Evolutionary conservation across 2,888 invertebrate species (phyloP), one percentile per base, ranked within the genome.

Genomic region (Tethea ocularis): DNA sequence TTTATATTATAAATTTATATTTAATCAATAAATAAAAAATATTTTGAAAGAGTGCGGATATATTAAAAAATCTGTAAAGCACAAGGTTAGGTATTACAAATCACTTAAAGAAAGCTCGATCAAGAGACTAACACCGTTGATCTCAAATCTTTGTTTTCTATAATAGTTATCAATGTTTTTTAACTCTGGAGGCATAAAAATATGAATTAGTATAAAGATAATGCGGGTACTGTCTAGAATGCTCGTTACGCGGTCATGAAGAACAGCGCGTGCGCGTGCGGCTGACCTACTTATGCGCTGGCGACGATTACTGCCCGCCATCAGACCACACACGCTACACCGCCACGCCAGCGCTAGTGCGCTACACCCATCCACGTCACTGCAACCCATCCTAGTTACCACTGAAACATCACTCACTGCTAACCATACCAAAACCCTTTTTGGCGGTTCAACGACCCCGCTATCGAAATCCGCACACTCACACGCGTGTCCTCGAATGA

Each of bases 381-480:
- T 57, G 55, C 57, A 38, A 24, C 56, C 53, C 69, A 66, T 67
- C 68, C 68, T 67, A 73, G 64, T 66, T 74, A 62, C 69, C 71
- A 82, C 86, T 87, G 83, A 88, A 89, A 83, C 84, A 80, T 82
- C 78, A 78, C 72, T 82, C 78, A 78, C 72, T 73, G 79, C 80
- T 76, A 82, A 78, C 82, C 84, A 79, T 84, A 88, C 84, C 82
- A 84, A 88, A 91, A 89, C 88, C 89, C 90, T 88, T 91, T 91
- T 87, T 80, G 86, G 77, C 79, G 77, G 92, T 89, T 91, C 92
- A 88, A 78, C 79, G 92, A 92, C 87, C 92, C 86, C 78, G 86
- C 89, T 93, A 92, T 92, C 91, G 92, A 92, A 93, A 93, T 91
- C 90, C 89, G 91, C 91, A 88, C 91, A 88, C 91, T 85, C 88